Base-by-base conservation (phyloP, 2,888 invertebrate genomes). In the Lithosia quadra region DNA sequence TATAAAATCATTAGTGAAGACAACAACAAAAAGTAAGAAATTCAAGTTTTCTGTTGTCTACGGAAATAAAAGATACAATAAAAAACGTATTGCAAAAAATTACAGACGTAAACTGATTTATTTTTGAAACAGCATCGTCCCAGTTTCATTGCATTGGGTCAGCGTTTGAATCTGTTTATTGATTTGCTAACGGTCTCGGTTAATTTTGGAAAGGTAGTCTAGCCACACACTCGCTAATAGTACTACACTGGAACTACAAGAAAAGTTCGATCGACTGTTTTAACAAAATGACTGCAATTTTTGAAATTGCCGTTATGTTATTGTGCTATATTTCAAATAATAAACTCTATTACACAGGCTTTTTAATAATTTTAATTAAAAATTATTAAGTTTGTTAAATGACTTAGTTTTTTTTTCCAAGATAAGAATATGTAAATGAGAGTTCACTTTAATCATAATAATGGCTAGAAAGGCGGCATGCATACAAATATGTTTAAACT, bases 81-180 rank as follows among this genome's bases (percentile, higher is more conserved):
- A 77, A 86, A 88, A 90, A 87, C 86, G 90, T 88, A 88, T 88
- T 28, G 28, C 28, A 28, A 87, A 90, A 91, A 89, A 85, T 87
- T 88, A 88, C 90, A 88, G 89, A 88, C 87, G 84, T 34, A 34
- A 81, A 80, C 82, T 79, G 86, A 86, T 88, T 87, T 92, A 93
- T 93, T 92, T n/a, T 92, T 90, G 90, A 90, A 89, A 87, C 78
- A 80, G 88, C 86, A 86, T 77, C 85, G 93, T 83, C 90, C 93
- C 88, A 93, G 90, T 91, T 94, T 85, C 89, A 80, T 77, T 88
- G 88, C 88, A 90, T 76, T 89, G 86, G 93, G 92, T 92, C 94
- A 92, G 90, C 89, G 83, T 84, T 88, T 78, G 83, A 83, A 86
- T 86, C 88, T 89, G 89, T 91, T 89, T 94, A 94, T 94, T 92